A percentile compares a stretch with the other conserved stretches of the same genome.
These are phyloP conservation scores for Sylvia borin DNA, from an alignment of 2,797 vertebrate species.

Conservation along the genomic window DNA sequence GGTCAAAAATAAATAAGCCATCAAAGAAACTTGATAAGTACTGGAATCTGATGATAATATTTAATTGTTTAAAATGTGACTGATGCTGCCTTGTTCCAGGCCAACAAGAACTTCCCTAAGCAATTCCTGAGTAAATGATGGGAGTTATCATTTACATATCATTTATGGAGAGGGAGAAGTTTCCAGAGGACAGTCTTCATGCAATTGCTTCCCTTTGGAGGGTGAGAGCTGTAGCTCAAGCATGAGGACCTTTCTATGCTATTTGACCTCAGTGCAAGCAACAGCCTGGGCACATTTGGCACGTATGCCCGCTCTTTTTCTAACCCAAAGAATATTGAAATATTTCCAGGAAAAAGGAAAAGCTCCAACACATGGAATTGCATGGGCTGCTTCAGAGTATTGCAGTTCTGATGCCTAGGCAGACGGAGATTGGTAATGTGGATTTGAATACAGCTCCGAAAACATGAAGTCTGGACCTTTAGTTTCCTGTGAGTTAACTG, in stretches of 20 bases:
- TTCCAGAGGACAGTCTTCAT: not conserved
- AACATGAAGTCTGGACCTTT: not conserved
- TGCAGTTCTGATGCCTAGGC: not conserved
- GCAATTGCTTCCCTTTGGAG: not conserved
- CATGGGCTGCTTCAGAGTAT: not conserved
- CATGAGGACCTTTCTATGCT: not conserved
- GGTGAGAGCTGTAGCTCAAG: not conserved
- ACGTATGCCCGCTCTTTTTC: not conserved
- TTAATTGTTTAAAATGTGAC: not conserved
- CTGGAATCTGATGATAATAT: not conserved
- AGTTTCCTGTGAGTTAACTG: not conserved
- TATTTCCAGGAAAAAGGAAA: not conserved
- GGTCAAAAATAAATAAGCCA: not conserved
- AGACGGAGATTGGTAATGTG: not conserved
- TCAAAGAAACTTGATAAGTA: not conserved
- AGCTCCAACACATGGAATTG: not conserved
- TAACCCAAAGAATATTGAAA: not conserved
- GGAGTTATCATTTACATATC: not conserved
- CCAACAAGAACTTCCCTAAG: not conserved
- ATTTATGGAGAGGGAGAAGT: not conserved
- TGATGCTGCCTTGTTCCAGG: not conserved
- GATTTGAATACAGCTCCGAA: not conserved
- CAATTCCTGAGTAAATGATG: not conserved
- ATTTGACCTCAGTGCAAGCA: not conserved
- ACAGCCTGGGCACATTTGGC: not conserved